Conservation (phyloP, 2,113 vertebrate species). For the Pedetes capensis region DNA sequence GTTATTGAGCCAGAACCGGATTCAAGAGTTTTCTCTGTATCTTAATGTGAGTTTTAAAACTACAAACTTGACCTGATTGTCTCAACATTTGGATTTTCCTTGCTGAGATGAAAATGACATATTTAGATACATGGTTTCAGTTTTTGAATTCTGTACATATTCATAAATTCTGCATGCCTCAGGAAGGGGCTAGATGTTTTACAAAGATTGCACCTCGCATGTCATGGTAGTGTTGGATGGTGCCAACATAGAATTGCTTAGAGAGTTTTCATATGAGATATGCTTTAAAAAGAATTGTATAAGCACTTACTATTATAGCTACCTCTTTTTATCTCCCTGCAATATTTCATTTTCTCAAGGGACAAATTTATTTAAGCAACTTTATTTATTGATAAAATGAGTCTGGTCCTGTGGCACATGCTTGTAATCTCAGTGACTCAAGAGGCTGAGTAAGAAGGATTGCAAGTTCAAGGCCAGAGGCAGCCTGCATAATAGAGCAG, state of each 20-base stretch:
- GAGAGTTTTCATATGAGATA: background rate
- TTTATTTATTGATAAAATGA: conserved; percentile 33
- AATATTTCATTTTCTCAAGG: background rate
- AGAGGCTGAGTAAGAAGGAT: too few species aligned
- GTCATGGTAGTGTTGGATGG: background rate
- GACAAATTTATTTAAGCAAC: background rate
- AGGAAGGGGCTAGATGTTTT: background rate
- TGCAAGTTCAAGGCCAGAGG: too few species aligned
- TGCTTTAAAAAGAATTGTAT: background rate
- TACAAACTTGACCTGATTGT: background rate
- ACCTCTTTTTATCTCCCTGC: background rate
- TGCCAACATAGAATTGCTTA: background rate
- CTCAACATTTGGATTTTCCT: background rate
- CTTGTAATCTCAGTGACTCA: too few species aligned
- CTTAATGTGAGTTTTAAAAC: background rate
- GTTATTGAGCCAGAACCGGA: too few species aligned
- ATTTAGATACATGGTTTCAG: background rate
- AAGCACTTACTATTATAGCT: background rate
- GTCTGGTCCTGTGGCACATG: too few species aligned
- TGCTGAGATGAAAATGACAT: background rate
- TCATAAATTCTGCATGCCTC: background rate
- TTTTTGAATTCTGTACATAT: background rate
- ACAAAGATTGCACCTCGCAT: background rate
- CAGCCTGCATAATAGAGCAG: too few species aligned
- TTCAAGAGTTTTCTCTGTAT: background rate